Percentiles rank a stretch among this genome's conserved stretches.
phyloP scores from a whole-genome alignment of 1,140 invertebrate genomes.

The Pantala flavescens region DNA sequence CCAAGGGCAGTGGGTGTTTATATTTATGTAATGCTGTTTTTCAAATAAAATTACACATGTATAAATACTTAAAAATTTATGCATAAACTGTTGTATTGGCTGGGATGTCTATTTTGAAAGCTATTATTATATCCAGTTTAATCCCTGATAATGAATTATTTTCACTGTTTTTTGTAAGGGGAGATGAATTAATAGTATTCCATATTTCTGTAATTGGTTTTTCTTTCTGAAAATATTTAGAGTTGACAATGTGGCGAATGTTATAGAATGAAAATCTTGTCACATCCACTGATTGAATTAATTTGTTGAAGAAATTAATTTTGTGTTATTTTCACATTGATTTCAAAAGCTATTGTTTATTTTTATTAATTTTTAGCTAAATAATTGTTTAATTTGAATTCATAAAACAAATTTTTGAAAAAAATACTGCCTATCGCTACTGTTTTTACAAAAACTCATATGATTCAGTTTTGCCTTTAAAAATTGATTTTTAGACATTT shows the following conservation, averaged over 20 bases:
- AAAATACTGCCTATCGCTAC: no score
- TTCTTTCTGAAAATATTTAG: not conserved
- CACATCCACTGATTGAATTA: no score
- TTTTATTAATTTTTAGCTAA: no score
- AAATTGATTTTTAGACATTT: no score
- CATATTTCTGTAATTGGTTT: not conserved
- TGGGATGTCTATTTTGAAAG: not conserved
- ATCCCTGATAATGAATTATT: not conserved
- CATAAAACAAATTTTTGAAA: no score
- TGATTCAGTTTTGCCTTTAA: no score
- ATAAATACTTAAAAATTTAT: not conserved
- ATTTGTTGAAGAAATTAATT: no score
- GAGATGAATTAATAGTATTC: no score
- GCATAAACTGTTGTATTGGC: not conserved
- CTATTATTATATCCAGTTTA: not conserved
- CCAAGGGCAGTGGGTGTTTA: not conserved
- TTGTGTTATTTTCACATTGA: no score
- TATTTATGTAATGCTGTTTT: not conserved
- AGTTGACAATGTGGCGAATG: not conserved
- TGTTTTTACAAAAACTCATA: no score
- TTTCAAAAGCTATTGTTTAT: no score
- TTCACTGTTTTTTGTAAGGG: not conserved
- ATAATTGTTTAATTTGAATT: no score
- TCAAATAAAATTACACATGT: not conserved
- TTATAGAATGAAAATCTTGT: not conserved